These are phyloP conservation scores for Tetraneura akinire DNA, from an alignment of 1,140 invertebrate species.

Conservation along the genomic window DNA sequence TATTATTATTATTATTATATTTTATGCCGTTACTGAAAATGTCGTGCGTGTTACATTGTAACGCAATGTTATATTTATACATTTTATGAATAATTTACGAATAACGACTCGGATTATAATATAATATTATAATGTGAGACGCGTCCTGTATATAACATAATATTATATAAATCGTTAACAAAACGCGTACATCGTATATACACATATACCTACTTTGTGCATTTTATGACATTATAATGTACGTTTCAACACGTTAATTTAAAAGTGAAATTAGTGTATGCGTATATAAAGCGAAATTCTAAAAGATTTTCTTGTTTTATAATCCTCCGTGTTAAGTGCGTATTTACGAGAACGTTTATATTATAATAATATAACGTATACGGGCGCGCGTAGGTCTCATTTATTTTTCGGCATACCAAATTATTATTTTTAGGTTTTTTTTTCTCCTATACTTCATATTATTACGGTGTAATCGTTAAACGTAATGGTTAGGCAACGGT, in stretches of 20 bases:
- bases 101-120: neutral
- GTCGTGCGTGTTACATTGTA: no score
- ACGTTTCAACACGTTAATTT: neutral
- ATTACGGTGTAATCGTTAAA: no score
- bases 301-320: conserved; percentile 7
- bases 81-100: neutral
- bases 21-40: neutral
- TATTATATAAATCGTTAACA: no score
- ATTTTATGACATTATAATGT: neutral
- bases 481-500: neutral
- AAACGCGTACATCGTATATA: no score
- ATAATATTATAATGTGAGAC: neutral
- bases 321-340: neutral
- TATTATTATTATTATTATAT: neutral
- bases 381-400: neutral
- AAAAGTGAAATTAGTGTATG: conserved; percentile 11
- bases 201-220: neutral
- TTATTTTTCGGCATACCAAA: neutral
- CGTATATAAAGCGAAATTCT: conserved; percentile 8
- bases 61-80: neutral
- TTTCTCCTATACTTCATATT: neutral
- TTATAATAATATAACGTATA: neutral
- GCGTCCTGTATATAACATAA: neutral
- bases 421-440: neutral
- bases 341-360: neutral